These are phyloP conservation scores for Coleophora flavipennella DNA, from an alignment of 2,888 invertebrate genomes.

Conservation along the genomic window DNA sequence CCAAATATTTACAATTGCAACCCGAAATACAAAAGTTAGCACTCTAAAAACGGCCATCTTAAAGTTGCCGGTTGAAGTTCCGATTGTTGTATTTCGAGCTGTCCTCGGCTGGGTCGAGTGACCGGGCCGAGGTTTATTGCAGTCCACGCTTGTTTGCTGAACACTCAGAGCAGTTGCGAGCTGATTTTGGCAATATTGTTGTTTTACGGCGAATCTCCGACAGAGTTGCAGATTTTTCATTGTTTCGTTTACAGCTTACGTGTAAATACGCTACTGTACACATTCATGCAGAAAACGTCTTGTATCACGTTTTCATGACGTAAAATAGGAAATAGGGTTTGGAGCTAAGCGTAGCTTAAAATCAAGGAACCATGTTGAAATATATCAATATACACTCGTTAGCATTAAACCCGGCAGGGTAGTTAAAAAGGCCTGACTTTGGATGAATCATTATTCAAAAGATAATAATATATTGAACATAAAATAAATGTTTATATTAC, in stretches of 20 bases:
- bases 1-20: constrained; percentile 59
- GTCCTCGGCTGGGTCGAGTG: constrained; percentile 46
- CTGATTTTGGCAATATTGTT: constrained; percentile 53
- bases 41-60: constrained; percentile 51
- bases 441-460: no score
- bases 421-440: no score
- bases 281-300: background rate
- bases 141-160: constrained; percentile 48
- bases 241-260: background rate
- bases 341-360: no score
- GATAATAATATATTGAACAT: no score
- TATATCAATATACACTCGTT: no score
- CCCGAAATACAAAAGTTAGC: constrained; percentile 53
- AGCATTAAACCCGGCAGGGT: no score
- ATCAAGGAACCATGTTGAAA: no score
- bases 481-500: no score
- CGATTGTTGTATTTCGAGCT: constrained; percentile 40
- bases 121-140: constrained; percentile 49
- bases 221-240: constrained; percentile 2
- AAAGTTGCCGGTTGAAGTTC: constrained; percentile 37
- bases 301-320: no score
- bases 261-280: constrained; percentile 4
- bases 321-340: no score
- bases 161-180: constrained; percentile 46
- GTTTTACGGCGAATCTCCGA: constrained; percentile 15